Percentiles rank a stretch among this genome's conserved stretches.
These are phyloP conservation scores for Castor canadensis DNA, from an alignment of 2,113 vertebrate species.

Conservation along the genomic window DNA sequence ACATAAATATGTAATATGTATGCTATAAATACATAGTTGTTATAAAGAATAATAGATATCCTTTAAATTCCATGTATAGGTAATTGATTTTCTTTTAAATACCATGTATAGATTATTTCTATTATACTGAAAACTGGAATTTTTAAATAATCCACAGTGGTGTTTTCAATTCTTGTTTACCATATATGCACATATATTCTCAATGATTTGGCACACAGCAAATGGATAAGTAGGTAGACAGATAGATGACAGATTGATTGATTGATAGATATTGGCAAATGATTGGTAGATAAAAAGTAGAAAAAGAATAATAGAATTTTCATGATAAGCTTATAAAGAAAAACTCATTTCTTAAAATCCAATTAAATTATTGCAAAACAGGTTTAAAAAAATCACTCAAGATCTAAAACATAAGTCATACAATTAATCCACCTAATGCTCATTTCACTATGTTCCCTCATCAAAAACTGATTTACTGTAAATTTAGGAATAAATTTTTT, in stretches of 20 bases:
- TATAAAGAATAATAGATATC: background rate
- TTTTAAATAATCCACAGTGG: background rate
- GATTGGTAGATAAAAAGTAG: background rate
- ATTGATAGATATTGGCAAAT: background rate
- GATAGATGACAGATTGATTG: background rate
- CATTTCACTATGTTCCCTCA: background rate
- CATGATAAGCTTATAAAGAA: background rate
- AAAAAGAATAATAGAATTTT: background rate
- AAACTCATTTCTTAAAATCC: slow-evolving; percentile 16
- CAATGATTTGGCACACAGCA: background rate
- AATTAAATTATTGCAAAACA: background rate
- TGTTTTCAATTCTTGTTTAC: background rate
- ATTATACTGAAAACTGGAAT: background rate
- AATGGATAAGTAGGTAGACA: background rate
- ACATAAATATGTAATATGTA: background rate
- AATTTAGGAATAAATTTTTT: background rate
- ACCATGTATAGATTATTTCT: background rate
- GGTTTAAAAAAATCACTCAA: background rate
- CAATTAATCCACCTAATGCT: background rate
- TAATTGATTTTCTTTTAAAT: background rate
- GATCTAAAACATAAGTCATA: slow-evolving; percentile 18
- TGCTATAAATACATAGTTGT: background rate
- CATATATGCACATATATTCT: background rate
- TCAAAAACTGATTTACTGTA: background rate
- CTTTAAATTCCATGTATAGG: background rate